These are phyloP conservation scores for Pristionchus maxplancki DNA, from an alignment of 2,888 invertebrate species.

Conservation along the genomic window DNA sequence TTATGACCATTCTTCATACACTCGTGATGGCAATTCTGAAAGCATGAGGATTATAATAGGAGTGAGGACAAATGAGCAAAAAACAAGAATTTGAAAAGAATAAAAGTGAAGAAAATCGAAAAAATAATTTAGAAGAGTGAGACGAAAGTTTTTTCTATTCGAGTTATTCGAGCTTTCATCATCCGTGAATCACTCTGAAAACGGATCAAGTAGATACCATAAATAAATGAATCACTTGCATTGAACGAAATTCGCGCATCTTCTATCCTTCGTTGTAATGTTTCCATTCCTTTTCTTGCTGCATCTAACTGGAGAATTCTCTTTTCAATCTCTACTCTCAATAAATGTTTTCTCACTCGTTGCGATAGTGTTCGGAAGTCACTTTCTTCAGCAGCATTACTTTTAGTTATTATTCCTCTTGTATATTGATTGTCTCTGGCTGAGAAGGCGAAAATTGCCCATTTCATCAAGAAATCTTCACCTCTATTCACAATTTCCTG, in stretches of 20 bases:
- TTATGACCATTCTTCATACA: too few relatives aligned
- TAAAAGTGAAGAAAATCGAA: too few relatives aligned
- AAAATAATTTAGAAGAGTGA: slow-evolving; percentile 76
- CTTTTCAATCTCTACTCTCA: too few relatives aligned
- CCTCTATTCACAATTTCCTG: neutral
- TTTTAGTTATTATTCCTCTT: neutral
- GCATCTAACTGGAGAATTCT: neutral
- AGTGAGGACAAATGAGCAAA: too few relatives aligned
- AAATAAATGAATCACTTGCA: neutral
- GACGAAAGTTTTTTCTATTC: neutral
- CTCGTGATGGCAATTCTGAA: too few relatives aligned
- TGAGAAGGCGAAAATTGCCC: too few relatives aligned
- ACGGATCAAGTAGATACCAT: neutral
- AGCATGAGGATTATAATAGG: too few relatives aligned
- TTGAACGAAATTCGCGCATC: slow-evolving; percentile 13
- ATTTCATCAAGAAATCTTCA: neutral
- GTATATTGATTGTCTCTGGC: neutral
- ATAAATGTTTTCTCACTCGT: neutral
- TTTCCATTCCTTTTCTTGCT: slow-evolving; percentile 2
- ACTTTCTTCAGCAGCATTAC: neutral
- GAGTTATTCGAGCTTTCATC: neutral
- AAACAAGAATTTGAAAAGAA: too few relatives aligned
- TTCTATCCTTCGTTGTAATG: neutral
- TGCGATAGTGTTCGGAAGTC: neutral
- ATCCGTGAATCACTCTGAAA: neutral